A percentile compares a stretch with the other conserved stretches of the same genome.
phyloP scores from a whole-genome alignment of 2,888 invertebrate genomes.

The Acholoe squamosa region DNA sequence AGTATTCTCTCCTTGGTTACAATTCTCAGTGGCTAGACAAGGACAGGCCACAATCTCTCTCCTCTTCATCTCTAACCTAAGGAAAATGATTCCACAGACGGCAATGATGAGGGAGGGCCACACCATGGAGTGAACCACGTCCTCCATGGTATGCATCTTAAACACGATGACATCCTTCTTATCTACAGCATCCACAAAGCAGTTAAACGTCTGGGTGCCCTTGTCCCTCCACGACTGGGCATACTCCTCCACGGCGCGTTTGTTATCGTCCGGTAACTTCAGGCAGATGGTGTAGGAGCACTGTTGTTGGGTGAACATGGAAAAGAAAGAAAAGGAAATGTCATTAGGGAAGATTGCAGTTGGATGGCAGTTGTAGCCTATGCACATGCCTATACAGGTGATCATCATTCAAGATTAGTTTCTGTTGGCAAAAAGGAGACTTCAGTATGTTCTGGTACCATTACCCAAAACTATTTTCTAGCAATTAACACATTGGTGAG shows the following conservation, averaged over 20 bases:
- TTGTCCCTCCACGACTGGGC: conserved; percentile 33
- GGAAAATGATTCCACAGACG: conserved; percentile 70
- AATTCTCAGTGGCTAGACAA: background rate
- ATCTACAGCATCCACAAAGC: conserved; percentile 69
- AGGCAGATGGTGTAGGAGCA: conserved; percentile 63
- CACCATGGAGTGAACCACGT: conserved; percentile 72
- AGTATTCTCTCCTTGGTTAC: background rate
- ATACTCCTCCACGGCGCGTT: conserved; percentile 58
- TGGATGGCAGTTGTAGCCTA: too few relatives aligned
- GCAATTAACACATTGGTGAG: too few relatives aligned
- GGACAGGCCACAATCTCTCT: conserved; percentile 69
- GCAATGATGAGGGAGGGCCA: conserved; percentile 72
- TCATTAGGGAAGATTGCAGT: too few relatives aligned
- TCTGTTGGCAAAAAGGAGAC: too few relatives aligned
- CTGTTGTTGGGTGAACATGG: background rate
- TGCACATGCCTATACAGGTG: too few relatives aligned
- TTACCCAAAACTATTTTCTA: too few relatives aligned
- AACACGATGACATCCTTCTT: conserved; percentile 91
- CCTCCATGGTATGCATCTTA: conserved; percentile 88
- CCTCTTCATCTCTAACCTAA: conserved; percentile 69
- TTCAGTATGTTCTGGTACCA: too few relatives aligned
- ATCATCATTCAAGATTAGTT: too few relatives aligned
- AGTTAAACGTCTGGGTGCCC: conserved; percentile 64
- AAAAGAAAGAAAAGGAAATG: too few relatives aligned
- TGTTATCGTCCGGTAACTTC: conserved; percentile 53